Base-by-base conservation (phyloP, 1,140 invertebrate genomes). In the Penaeus indicus region DNA sequence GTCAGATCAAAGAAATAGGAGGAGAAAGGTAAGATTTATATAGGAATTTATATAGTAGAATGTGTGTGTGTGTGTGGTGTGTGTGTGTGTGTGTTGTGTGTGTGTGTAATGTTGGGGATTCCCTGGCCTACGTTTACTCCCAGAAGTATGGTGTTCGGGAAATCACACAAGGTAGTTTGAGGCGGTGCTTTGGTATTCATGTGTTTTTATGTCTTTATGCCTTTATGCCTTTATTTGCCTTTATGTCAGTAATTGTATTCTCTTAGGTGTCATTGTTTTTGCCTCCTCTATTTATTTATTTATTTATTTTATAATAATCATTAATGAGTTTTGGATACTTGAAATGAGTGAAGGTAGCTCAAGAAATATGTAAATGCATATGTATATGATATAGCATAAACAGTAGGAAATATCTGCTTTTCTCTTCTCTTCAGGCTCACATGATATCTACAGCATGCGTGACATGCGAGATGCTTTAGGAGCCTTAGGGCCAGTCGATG, bases 391-490 rank as follows among this genome's bases (percentile, higher is more conserved):
- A 27, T 60, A 38, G n/a, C 22, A 86, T 38, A 11, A 47, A 18
- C 75, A 78, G 42, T 5, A 38, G 8, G 54, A 54, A 13, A 54
- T 16, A 13, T 54, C 16, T 54, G 16, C 10, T 16, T 84, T 84
- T 32, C 8, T 47, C 27, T n/a, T 21, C 84, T 84, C 42, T 91
- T 54, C 93, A 93, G 97, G 96, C 72, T 98, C 97, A n/a, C 97
- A 98, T 92, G 97, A 98, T 92, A 96, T 98, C 75, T 94, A 96
- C 86, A 95, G 95, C 69, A 98, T 97, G 94, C 93, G 97, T 38
- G 97, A 98, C 92, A 98, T 98, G 96, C 94, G 97, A 32, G 97
- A 98, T 93, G 97, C 97, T 27, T 94, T 98, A 32, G 97, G 97
- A 22, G 97, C 97, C 18, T 92, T 97, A 21, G 97, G 97, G 16